Evolutionary conservation across 1,140 invertebrate genomes (phyloP), one percentile per base, ranked within the genome.

Genomic region (Xylocopa sonorina): DNA sequence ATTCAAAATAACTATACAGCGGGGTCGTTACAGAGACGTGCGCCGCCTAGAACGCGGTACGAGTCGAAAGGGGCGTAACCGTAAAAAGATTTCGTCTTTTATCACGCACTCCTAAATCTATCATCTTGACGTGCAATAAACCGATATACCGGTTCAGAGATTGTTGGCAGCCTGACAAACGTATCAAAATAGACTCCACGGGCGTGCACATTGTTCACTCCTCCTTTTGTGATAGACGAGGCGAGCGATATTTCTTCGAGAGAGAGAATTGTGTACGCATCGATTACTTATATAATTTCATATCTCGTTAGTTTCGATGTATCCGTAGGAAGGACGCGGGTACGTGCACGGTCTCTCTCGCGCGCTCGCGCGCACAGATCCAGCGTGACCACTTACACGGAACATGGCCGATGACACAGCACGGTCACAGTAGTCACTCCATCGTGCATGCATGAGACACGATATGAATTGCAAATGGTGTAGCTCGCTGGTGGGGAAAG

Each of bases 401-500:
- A 78, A 85, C 83, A 81, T 38, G 57, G 58, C 67, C 83, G 83
- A 85, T 85, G 84, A 86, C 84, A 85, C 27, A 74, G 80, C 77
- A 67, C 68, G 81, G 81, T 77, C 81, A 76, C 72, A 77, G 84
- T 82, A 86, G 81, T 86, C 85, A 83, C 81, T 86, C 84, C 81
- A 86, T 86, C 84, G 84, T 73, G 84, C 81, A 86, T 86, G 85
- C 85, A 86, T 86, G 84, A 83, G 85, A 86, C 85, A 58, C 81
- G 85, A 86, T 86, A 86, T 86, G 85, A 86, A 86, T 86, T 86
- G 85, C 84, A 86, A 86, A 86, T 86, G 69, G 51, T 63, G 85
- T 74, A 68, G 73, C 71, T 29, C 58, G 66, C 34, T 57, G 68
- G 66, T 58, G 57, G 75, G 51, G 29, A 41, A n/a, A 32, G 41